Evolutionary conservation across 2,113 vertebrate species (phyloP), one percentile per base, ranked within the genome.

Genomic region (Paramisgurnus dabryanus): DNA sequence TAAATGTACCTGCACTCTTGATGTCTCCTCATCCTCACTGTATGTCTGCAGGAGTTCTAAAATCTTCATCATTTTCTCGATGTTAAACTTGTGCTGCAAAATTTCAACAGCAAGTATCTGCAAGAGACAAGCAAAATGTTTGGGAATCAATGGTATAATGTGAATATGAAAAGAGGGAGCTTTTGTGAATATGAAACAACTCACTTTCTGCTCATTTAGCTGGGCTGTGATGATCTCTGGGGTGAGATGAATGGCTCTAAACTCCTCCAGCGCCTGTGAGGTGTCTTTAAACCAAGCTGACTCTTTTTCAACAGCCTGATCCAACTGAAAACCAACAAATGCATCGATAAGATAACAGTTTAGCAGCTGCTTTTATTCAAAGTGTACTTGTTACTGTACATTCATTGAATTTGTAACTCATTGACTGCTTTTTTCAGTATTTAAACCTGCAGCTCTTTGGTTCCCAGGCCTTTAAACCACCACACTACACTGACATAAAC

Each of bases 81-180:
- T 91, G 80, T 95, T 94, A 3, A 94, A 94, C 5, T 89, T 90
- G 85, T 94, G 94, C 34, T 95, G 95, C 55, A 96, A 92, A 80
- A 95, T 93, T 86, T 96, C 95, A 0, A 96, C 94, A 0, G 93
- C 88, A 79, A 96, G 90, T 78, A 93, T 91, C 95, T 96, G 77
- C 7, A 49, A 34, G 10, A 84, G 67, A 18, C 55, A 0, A 65
- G 4, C 15, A 58, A 58, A 1, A 58, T n/a, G 7, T 7, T n/a
- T 34, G 9, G 0, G 4, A 45, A 45, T 45, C 43, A 2, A 7
- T 45, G 5, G 2, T 45, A 45, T 8, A 8, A 7, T 5, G 4
- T 4, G 43, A 53, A 53, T 13, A 40, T 40, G 34, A 2, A 41
- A 11, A 61, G 13, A 78, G 18, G 12, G 39, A 55, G 11, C 6